phyloP scores from a whole-genome alignment of 2,888 invertebrate genomes.

The Drosophila ochracea region DNA sequence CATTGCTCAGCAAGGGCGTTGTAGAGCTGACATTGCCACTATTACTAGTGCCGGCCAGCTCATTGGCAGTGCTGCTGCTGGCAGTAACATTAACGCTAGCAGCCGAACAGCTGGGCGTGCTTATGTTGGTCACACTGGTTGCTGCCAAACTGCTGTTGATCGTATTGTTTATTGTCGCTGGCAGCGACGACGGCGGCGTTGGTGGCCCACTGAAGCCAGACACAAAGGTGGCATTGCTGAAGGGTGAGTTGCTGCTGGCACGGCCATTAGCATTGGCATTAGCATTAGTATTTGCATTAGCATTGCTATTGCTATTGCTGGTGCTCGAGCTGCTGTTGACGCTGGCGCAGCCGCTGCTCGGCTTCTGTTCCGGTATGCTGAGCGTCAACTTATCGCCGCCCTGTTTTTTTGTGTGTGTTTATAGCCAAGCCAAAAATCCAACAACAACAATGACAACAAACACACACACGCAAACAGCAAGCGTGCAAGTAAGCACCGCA shows the following conservation, averaged over 20 bases:
- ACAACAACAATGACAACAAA: constrained; percentile 29
- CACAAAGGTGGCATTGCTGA: constrained; percentile 79
- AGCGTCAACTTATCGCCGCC: constrained; percentile 90
- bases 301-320: constrained; percentile 28
- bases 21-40: constrained; percentile 42
- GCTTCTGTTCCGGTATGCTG: constrained; percentile 87
- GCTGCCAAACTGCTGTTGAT: constrained; percentile 32
- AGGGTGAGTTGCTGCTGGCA: constrained; percentile 56
- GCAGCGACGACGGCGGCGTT: constrained; percentile 63
- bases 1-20: constrained; percentile 72
- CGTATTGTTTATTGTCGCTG: constrained; percentile 61
- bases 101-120: constrained; percentile 54
- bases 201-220: constrained; percentile 75
- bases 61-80: constrained; percentile 46
- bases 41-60: constrained; percentile 36
- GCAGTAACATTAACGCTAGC: constrained; percentile 54
- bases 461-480: constrained; percentile 49
- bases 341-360: constrained; percentile 71
- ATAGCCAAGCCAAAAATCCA: constrained; percentile 36
- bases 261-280: constrained; percentile 24
- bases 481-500: constrained; percentile 56
- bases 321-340: constrained; percentile 60
- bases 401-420: constrained; percentile 82
- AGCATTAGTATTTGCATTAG: constrained; percentile 6
- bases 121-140: constrained; percentile 69